These are phyloP conservation scores for Turdus rufiventris DNA, from an alignment of 2,113 vertebrate species.

Conservation along the genomic window DNA sequence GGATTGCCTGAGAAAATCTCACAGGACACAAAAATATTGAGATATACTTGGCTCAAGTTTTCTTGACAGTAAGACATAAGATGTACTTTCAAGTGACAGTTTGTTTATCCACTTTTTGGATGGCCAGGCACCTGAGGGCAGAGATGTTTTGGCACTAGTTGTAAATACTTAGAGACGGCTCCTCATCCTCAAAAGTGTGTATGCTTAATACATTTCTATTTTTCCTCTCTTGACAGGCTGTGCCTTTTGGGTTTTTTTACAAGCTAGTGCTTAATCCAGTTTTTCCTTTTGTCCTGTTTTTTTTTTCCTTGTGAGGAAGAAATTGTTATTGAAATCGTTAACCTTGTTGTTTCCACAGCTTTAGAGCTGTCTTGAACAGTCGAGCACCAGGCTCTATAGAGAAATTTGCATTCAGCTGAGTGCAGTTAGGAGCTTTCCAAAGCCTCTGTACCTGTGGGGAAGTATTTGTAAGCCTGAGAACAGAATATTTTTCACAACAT, in stretches of 20 bases:
- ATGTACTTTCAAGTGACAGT: neutral
- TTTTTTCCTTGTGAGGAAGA: neutral
- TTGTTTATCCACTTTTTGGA: neutral
- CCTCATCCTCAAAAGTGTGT: neutral
- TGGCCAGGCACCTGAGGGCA: neutral
- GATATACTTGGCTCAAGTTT: neutral
- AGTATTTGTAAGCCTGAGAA: neutral
- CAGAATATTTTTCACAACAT: neutral
- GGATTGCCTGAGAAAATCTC: neutral
- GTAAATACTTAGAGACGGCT: neutral
- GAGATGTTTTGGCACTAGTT: neutral
- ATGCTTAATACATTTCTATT: neutral
- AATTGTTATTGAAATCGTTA: neutral
- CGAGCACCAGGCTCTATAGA: neutral
- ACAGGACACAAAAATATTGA: neutral
- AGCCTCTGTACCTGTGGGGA: neutral
- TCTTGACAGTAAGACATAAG: neutral
- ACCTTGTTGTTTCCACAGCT: neutral
- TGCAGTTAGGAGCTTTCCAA: neutral
- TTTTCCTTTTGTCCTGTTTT: neutral
- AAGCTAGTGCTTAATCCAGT: neutral
- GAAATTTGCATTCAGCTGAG: neutral
- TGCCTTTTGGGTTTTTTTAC: neutral
- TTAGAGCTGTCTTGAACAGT: fast-evolving
- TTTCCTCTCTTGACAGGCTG: neutral